Base-by-base conservation (phyloP, 2,113 vertebrate species). In the Nothoprocta pentlandii region DNA sequence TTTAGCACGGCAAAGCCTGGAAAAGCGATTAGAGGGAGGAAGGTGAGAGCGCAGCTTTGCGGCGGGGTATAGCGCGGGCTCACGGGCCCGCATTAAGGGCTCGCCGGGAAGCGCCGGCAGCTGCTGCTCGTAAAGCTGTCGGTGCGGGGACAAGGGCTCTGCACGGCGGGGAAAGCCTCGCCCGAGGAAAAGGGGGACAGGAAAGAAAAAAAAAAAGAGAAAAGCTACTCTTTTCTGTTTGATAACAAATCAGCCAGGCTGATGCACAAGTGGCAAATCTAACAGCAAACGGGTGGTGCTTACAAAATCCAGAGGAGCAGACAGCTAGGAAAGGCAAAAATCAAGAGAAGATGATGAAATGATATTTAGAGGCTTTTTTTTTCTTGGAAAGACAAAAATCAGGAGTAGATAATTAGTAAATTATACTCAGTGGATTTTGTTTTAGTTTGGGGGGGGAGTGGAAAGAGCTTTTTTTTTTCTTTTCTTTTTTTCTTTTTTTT, bases 51-150 rank as follows among this genome's bases (percentile, higher is more conserved):
- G 91, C 94, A 47, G 86, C 96, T 97, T 97, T 97, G 96, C 94
- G 95, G 88, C 97, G 93, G 80, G 92, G 96, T 95, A 95, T 96
- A 97, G 97, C 95, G 94, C 97, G 98, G 97, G 97, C 97, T 98
- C 98, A 97, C 94, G 97, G 97, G 97, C 96, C 97, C 98, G 98
- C 98, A 99, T 99, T 98, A 98, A 98, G 98, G 93, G n/a, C 93
- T 96, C 84, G 2, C 87, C 10, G 51, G 80, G 93, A 95, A 97
- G 95, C 14, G 41, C 91, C 97, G 96, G 97, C 96, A 97, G 93
- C 94, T 98, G 97, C 96, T 82, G 92, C 96, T 97, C 97, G 97
- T 98, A 98, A 98, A 98, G 92, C 97, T 98, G 97, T 98, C 98
- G 97, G 96, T 97, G 97, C 94, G 96, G 70, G 92, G 91, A 95